Evolutionary conservation across 2,797 vertebrate genomes (phyloP).

Genomic region (Holocentrus rufus): DNA sequence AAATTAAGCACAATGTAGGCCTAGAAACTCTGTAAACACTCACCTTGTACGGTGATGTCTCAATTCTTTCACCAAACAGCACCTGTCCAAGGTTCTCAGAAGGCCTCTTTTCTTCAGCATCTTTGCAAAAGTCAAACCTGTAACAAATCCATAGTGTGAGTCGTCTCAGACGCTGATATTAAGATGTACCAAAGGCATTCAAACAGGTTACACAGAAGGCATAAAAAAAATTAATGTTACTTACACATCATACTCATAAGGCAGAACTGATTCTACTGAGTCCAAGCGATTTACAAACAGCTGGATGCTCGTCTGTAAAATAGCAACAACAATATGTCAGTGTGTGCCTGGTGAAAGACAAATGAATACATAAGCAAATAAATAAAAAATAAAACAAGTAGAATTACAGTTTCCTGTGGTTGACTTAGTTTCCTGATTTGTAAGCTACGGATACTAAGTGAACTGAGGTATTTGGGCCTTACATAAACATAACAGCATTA

Average conservation of each 20-base stretch:
- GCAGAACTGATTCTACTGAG: slow-evolving; percentile 90
- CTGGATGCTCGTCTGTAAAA: slow-evolving; percentile 82
- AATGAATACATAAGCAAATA: neutral
- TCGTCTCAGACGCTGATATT: neutral
- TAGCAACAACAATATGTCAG: neutral
- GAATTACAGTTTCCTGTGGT: too few relatives aligned
- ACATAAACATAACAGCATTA: neutral
- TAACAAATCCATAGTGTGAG: slow-evolving; percentile 20
- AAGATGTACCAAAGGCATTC: neutral
- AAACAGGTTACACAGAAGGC: neutral
- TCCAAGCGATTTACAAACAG: slow-evolving; percentile 92
- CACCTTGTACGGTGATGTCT: slow-evolving; percentile 92
- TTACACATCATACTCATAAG: slow-evolving; percentile 92
- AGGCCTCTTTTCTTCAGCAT: slow-evolving; percentile 83
- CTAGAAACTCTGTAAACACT: neutral
- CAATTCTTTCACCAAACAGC: slow-evolving; percentile 91
- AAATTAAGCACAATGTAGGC: neutral
- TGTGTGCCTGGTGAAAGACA: neutral
- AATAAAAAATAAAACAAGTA: neutral
- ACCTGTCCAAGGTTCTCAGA: slow-evolving; percentile 94
- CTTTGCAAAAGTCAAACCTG: slow-evolving; percentile 95
- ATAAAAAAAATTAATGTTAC: slow-evolving; percentile 58
- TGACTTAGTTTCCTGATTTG: neutral
- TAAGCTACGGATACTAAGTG: neutral
- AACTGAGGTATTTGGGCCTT: neutral